Evolutionary conservation across 2,888 invertebrate genomes (phyloP).

Genomic region (Creontiades dilutus): DNA sequence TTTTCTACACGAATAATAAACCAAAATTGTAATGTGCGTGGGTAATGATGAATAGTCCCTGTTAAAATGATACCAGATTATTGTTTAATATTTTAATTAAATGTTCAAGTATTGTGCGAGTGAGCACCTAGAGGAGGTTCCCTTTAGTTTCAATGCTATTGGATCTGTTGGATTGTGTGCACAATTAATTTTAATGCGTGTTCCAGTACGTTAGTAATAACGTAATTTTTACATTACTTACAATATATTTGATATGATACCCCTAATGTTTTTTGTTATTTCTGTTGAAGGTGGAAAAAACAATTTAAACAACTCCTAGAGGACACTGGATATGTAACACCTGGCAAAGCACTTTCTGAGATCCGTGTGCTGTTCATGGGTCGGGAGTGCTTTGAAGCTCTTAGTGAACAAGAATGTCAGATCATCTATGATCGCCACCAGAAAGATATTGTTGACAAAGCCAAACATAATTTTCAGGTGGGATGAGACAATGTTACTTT

Average conservation of each 20-base stretch:
- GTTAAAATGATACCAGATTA: no score
- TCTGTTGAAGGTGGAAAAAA: constrained; percentile 88
- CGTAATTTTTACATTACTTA: no score
- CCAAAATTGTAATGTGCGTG: no score
- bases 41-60: no score
- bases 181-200: no score
- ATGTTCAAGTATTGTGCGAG: no score
- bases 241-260: background rate
- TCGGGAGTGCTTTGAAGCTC: constrained; percentile 94
- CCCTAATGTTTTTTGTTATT: constrained; percentile 37
- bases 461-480: constrained; percentile 93
- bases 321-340: constrained; percentile 96
- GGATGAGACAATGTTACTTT: background rate
- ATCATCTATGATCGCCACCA: constrained; percentile 97
- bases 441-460: constrained; percentile 91
- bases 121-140: no score
- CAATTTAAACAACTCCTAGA: constrained; percentile 95
- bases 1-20: no score
- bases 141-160: no score
- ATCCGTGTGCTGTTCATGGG: constrained; percentile 95
- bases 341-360: constrained; percentile 95
- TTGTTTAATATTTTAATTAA: no score
- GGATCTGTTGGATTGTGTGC: no score
- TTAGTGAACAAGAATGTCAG: constrained; percentile 93
- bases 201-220: no score